These are phyloP conservation scores for Columbina picui DNA, from an alignment of 2,113 vertebrate genomes.

Conservation along the genomic window DNA sequence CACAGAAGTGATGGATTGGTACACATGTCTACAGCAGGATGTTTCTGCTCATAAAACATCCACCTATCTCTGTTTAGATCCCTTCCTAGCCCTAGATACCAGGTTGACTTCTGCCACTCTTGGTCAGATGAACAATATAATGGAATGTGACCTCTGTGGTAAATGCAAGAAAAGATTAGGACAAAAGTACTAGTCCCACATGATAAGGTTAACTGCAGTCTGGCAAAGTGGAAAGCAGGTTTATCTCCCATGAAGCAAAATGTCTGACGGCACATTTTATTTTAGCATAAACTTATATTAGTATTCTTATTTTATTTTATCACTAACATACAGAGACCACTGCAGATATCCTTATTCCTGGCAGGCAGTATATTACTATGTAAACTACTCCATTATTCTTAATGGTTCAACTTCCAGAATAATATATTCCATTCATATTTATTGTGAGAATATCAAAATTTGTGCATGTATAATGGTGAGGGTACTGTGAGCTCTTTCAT, in stretches of 20 bases:
- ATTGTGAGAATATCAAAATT: not conserved
- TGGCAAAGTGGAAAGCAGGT: not conserved
- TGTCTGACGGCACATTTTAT: not conserved
- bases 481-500: not conserved
- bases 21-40: rapidly evolving
- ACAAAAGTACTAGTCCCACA: not conserved
- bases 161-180: not conserved
- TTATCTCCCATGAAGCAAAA: not conserved
- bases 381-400: not conserved
- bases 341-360: not conserved
- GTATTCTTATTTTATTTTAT: not conserved
- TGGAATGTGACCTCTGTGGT: not conserved
- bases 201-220: not conserved
- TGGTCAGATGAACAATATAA: not conserved
- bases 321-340: not conserved
- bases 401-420: not conserved
- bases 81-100: not conserved
- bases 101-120: not conserved
- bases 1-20: not conserved
- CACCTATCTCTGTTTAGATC: not conserved
- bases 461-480: not conserved
- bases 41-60: not conserved
- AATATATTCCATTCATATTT: conserved; percentile 2
- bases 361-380: not conserved
- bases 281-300: not conserved